Base-by-base conservation (phyloP, 2,888 invertebrate genomes). In the Acrobasis consociella region DNA sequence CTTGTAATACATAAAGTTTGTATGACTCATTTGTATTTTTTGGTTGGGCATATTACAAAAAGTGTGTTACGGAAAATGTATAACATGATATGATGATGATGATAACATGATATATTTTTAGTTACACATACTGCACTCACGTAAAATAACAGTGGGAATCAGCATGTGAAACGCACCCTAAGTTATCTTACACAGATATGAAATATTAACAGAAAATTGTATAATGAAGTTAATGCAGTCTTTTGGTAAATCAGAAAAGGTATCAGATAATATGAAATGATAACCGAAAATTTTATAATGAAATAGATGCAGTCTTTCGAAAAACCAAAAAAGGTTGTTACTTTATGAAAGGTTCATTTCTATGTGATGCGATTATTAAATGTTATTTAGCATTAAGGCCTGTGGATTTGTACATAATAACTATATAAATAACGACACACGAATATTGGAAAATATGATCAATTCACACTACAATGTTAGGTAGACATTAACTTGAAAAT, bases 381-480 rank as follows among this genome's bases (percentile, higher is more conserved):
- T 42, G 39, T 42, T 52, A 52, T 9, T 15, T 49, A 56, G 42
- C 46, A 22, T 56, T 56, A 56, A 64, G 64, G 62, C 52, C 60
- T 38, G 61, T 65, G 42, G 42, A 46, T 64, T 63, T 58, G 59
- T 53, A 61, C 56, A 49, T 65, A 65, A 67, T 62, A 70, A 65
- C 65, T 70, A 73, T 69, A 69, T 49, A 42, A 16, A 42, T 38
- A 46, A 46, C 8, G 39, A 42, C n/a, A 56, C 9, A 42, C 42
- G 17, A 17, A 38, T 38, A 10, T 39, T 42, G 9, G 31, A 52
- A 37, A 13, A 10, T 5, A 37, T 13, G 13, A 56, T 39, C 11
- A 46, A 56, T 56, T 56, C 42, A 22, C 42, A 22, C 42, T 17
- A 9, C 42, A 17, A 46, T 11, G 7, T 46, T 46, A 46, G 13